Evolutionary conservation across 2,113 vertebrate genomes (phyloP), one percentile per base, ranked within the genome.

Genomic region (Anhinga rufa): DNA sequence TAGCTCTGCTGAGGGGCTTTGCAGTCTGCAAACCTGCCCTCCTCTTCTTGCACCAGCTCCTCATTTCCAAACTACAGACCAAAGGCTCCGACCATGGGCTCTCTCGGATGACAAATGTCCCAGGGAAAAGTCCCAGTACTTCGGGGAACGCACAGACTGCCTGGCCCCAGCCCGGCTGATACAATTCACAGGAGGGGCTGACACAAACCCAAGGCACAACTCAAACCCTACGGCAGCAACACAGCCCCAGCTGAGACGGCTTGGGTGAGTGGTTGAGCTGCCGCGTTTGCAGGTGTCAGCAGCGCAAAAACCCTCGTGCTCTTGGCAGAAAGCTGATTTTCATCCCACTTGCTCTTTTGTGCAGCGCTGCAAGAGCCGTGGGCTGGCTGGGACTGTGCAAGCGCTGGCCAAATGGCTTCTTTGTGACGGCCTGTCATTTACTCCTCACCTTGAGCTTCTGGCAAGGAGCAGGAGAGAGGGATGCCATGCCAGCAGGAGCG

Each of bases 401-500:
- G 72, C 2, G 3, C 55, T 68, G 90, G 85, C 95, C 93, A 90
- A 88, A 68, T 28, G 72, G 77, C 60, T 90, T 49, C 82, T 60
- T 38, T 38, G 64, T 60, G 71, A 80, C 72, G 88, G 76, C 19
- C 82, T 83, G 60, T 52, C 77, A 74, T 78, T 52, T 76, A 44
- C 49, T 81, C 40, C 66, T 96, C 92, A 94, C 88, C 93, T 91
- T 87, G 81, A 82, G 87, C 78, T 92, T 48, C 57, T 94, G 91
- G 93, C 90, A 94, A 89, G 81, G 78, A 82, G 74, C 2, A 4
- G 9, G 16, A 62, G 57, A 76, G 40, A 52, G 19, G 75, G 68
- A 66, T 21, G 34, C 34, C 46, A 24, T 13, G 64, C 68, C 88
- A 95, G 82, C 54, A 79, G 32, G 22, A 92, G 29, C 1, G 3